Evolutionary conservation across 2,888 invertebrate genomes (phyloP).

Genomic region (Drosophila eohydei): DNA sequence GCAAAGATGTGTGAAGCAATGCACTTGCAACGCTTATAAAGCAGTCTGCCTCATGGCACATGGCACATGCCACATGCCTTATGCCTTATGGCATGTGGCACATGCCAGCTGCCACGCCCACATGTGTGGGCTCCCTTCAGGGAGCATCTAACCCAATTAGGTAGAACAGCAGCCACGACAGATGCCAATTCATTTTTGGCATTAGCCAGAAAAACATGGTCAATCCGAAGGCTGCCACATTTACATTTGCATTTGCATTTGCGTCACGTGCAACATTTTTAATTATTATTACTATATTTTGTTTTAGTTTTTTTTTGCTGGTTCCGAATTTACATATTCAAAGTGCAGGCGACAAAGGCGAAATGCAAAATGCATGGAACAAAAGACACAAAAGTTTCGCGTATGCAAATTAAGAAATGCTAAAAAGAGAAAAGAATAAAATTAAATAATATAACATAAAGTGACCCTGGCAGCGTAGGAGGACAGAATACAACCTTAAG

Average conservation of each 20-base stretch:
- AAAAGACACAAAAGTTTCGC: slow-evolving; percentile 49
- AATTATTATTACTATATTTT: slow-evolving; percentile 47
- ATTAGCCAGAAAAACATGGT: slow-evolving; percentile 32
- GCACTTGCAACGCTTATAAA: not conserved
- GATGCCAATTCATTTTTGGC: slow-evolving; percentile 64
- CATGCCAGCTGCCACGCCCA: slow-evolving; percentile 21
- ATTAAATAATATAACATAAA: slow-evolving; percentile 27
- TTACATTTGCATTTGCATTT: slow-evolving; percentile 53
- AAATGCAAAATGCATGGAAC: slow-evolving; percentile 42
- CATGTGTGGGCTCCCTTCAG: slow-evolving; percentile 40
- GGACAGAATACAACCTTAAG: slow-evolving; percentile 67
- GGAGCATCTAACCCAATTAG: slow-evolving; percentile 72
- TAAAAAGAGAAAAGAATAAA: slow-evolving; percentile 13
- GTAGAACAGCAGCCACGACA: slow-evolving; percentile 55
- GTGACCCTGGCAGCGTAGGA: slow-evolving; percentile 72
- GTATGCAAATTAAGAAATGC: slow-evolving; percentile 75
- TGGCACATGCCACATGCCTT: not conserved
- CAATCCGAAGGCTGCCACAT: slow-evolving; percentile 12
- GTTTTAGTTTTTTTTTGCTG: slow-evolving; percentile 50
- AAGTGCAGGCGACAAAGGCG: slow-evolving; percentile 44
- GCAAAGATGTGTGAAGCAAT: slow-evolving; percentile 20
- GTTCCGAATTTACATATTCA: slow-evolving; percentile 39
- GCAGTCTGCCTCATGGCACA: not conserved
- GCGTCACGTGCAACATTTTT: slow-evolving; percentile 60
- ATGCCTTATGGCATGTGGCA: slow-evolving; percentile 8